Conservation (phyloP, 2,113 vertebrate species). For the Riparia riparia region DNA sequence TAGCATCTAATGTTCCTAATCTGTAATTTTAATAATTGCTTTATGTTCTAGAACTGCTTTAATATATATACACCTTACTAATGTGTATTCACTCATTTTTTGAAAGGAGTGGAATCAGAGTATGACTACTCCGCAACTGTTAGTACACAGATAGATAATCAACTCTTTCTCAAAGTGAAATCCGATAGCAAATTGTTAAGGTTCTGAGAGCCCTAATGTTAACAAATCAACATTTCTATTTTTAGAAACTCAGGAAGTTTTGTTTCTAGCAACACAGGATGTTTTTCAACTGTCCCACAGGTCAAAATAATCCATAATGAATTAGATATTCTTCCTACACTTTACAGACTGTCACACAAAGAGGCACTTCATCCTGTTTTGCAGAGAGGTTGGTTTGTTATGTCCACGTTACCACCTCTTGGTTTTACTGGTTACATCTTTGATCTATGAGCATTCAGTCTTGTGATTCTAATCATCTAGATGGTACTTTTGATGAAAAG, state of each 20-base stretch:
- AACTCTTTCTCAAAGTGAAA: neutral
- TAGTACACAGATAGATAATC: neutral
- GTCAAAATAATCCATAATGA: neutral
- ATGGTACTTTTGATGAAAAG: neutral
- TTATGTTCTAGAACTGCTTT: neutral
- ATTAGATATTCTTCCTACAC: slow-evolving; percentile 26
- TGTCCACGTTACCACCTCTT: neutral
- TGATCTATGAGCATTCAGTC: neutral
- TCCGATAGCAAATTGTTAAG: neutral
- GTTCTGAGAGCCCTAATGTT: neutral
- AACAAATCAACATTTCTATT: neutral
- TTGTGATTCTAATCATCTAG: neutral
- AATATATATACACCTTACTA: neutral
- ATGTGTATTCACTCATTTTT: neutral
- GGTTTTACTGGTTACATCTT: neutral
- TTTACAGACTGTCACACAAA: neutral
- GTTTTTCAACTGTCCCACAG: neutral
- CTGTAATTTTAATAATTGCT: neutral
- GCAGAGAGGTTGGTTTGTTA: neutral
- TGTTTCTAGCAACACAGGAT: slow-evolving; percentile 44
- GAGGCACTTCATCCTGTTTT: slow-evolving; percentile 13
- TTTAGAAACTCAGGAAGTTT: slow-evolving; percentile 28
- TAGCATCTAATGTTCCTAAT: neutral
- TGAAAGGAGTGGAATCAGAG: neutral
- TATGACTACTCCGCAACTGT: neutral